Evolutionary conservation across 2,113 vertebrate genomes (phyloP).

Genomic region (rabbit (Oryctolagus cuniculus)): mOryCun1.1 NC_091446.1:41236501-41237000

Average conservation of each 20-base stretch:
- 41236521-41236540: conserved; percentile 75
- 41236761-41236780: too few relatives aligned
- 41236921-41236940: background rate
- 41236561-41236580: conserved; percentile 68
- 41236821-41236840: background rate
- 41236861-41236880: conserved; percentile 42
- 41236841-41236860: background rate
- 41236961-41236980: conserved; percentile 83
- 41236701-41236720: too few relatives aligned
- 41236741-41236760: too few relatives aligned
- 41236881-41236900: background rate
- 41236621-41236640: conserved; percentile 75
- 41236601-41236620: background rate
- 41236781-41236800: too few relatives aligned
- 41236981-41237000: conserved; percentile 86
- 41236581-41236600: conserved; percentile 56
- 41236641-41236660: conserved; percentile 85
- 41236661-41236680: conserved; percentile 78
- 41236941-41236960: fast-evolving
- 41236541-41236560: background rate
- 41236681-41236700: too few relatives aligned
- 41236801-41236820: too few relatives aligned
- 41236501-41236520: too few relatives aligned
- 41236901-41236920: background rate
- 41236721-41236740: too few relatives aligned